Percentiles rank a stretch among this genome's conserved stretches.
phyloP scores from a whole-genome alignment of 2,113 vertebrate species.

The Syngnathoides biaculeatus region DNA sequence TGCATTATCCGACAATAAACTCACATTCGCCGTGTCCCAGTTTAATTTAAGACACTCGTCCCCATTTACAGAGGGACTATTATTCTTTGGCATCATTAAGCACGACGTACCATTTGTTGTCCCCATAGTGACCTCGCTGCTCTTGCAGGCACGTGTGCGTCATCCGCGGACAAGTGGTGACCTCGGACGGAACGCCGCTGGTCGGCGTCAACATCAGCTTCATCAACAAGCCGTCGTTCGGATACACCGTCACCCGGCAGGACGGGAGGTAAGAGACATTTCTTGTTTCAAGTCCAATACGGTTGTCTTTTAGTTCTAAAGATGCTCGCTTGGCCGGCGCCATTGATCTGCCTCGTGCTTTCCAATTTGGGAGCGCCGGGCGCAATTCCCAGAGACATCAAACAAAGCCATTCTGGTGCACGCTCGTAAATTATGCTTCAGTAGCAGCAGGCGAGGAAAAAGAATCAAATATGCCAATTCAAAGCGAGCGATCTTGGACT shows the following conservation, averaged over 20 bases:
- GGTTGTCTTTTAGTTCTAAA: constrained; percentile 24
- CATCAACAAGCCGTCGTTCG: constrained; percentile 85
- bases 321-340: constrained; percentile 39
- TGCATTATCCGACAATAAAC: not conserved
- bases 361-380: constrained; percentile 64
- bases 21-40: not conserved
- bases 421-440: constrained; percentile 62
- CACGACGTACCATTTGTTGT: not conserved
- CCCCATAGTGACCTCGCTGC: constrained; percentile 1
- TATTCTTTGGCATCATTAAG: not conserved
- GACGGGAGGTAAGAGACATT: constrained; percentile 85
- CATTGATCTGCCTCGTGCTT: constrained; percentile 60
- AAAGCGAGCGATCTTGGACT: constrained; percentile 40
- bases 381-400: constrained; percentile 67
- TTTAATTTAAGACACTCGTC: not conserved
- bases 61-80: not conserved
- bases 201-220: constrained; percentile 99
- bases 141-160: constrained; percentile 87
- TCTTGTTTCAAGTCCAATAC: constrained; percentile 8
- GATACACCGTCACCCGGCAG: constrained; percentile 93
- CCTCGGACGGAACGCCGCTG: constrained; percentile 90
- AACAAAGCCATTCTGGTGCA: constrained; percentile 65
- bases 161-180: constrained; percentile 95
- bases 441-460: constrained; percentile 46
- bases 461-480: constrained; percentile 57